Evolutionary conservation across 1,140 invertebrate species (phyloP), one percentile per base, ranked within the genome.

Genomic region (Andrena cerasifolii): DNA sequence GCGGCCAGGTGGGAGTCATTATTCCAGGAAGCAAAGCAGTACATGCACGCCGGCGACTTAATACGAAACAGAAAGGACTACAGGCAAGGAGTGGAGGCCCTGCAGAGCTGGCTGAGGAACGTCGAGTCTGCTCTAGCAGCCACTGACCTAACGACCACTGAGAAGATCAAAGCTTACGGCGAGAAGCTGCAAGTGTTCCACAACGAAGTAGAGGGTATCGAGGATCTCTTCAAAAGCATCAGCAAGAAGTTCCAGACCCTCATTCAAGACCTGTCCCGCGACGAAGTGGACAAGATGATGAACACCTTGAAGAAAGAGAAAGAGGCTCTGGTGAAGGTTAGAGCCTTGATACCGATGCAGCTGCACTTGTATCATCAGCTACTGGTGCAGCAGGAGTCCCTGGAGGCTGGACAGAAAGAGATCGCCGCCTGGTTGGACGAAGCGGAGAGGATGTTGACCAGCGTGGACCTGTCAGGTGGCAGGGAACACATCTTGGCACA

Each of bases 221-320:
- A 99, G 90, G 96, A 97, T 76, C 89, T 98, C 0, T 99, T 98
- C 89, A 98, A 98, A 90, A 95, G 94, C 59, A 95, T 97, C 45
- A 97, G 96, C 84, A 97, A 97, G 89, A 97, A 96, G 61, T 98
- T 98, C 90, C 98, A 99, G 91, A 94, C 94, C 7, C 93, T 99
- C 1, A 97, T 99, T 21, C 97, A 96, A 83, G 97, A 99, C 89
- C 93, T 98, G n/a, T 96, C 96, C 0, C 94, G 97, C 26, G 97
- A 98, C 47, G 97, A 98, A 87, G 97, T 99, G 3, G 97, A 98
- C 79, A 94, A 94, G 61, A 98, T 98, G 95, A 97, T 99, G 96
- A 95, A 95, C 49, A 96, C 96, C 2, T 90, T 99, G 31, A 99
- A 99, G 89, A 96, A 96, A 85, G 96, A 98, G 85, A 98, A 98